Conservation (phyloP, 1,140 invertebrate species). For the Eciton burchellii region DNA sequence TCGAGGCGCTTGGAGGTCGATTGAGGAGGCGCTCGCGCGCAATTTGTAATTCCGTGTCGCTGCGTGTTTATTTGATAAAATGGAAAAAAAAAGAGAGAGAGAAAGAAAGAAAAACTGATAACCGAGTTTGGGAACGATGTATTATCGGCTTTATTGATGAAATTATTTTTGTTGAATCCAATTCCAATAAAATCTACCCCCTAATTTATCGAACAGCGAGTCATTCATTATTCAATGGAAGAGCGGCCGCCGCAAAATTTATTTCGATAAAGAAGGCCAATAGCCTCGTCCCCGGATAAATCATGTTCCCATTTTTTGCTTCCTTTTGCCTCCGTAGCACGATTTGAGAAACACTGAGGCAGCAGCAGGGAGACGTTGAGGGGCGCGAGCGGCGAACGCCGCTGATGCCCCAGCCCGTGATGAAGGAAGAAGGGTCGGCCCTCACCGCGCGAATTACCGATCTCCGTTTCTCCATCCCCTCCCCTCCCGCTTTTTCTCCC, state of each 20-base stretch:
- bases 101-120: neutral
- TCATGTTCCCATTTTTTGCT: neutral
- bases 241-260: neutral
- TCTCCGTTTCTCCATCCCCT: neutral
- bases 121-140: neutral
- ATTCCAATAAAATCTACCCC: conserved; percentile 24
- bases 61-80: neutral
- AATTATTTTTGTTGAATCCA: conserved; percentile 12
- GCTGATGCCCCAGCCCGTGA: neutral
- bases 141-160: neutral
- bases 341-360: conserved; percentile 38
- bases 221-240: conserved; percentile 1
- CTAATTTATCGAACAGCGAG: conserved; percentile 21
- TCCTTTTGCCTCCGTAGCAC: no score
- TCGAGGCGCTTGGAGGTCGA: no score
- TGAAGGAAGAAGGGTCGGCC: conserved; percentile 14
- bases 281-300: neutral
- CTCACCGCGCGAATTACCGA: conserved; percentile 18
- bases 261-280: conserved; percentile 21
- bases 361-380: neutral
- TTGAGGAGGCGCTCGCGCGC: no score
- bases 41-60: no score
- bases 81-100: no score
- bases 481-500: no score
- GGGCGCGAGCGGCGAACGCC: neutral